Percentiles rank a stretch among this genome's conserved stretches.
These are phyloP conservation scores for Tokudaia muenninki DNA, from an alignment of 2,797 vertebrate species.

Conservation along the genomic window DNA sequence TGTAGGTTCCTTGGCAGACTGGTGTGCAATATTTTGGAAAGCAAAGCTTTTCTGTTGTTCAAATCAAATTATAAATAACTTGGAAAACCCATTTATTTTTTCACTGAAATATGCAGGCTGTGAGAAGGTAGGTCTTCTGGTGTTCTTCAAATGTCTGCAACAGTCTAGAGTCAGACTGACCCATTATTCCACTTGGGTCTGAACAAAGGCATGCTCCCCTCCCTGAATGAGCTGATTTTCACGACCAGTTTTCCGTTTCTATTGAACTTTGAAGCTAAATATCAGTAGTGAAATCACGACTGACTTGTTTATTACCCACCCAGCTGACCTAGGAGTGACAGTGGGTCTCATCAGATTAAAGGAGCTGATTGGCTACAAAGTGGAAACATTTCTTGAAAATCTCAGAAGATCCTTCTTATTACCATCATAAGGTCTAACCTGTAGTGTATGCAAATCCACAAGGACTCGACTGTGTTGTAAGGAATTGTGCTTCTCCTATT, in stretches of 20 bases:
- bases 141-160: not conserved
- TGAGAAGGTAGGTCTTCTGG: not conserved
- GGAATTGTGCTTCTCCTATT: not conserved
- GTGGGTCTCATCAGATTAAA: not conserved
- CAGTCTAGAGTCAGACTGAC: too few relatives aligned
- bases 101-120: not conserved
- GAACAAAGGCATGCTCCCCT: too few relatives aligned
- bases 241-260: not conserved
- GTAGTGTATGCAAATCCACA: not conserved
- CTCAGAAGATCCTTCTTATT: not conserved
- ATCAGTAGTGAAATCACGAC: not conserved
- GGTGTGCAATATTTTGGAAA: not conserved
- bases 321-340: not conserved
- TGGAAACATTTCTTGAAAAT: not conserved
- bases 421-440: not conserved
- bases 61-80: not conserved
- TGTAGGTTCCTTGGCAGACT: not conserved
- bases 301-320: not conserved
- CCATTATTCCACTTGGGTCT: not conserved
- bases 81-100: not conserved
- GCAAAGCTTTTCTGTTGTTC: not conserved
- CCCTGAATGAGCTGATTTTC: not conserved
- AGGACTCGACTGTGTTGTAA: not conserved
- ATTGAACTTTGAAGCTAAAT: not conserved
- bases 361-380: not conserved